Conservation (phyloP, 2,888 invertebrate genomes). For the Drosophila anomelani region DNA sequence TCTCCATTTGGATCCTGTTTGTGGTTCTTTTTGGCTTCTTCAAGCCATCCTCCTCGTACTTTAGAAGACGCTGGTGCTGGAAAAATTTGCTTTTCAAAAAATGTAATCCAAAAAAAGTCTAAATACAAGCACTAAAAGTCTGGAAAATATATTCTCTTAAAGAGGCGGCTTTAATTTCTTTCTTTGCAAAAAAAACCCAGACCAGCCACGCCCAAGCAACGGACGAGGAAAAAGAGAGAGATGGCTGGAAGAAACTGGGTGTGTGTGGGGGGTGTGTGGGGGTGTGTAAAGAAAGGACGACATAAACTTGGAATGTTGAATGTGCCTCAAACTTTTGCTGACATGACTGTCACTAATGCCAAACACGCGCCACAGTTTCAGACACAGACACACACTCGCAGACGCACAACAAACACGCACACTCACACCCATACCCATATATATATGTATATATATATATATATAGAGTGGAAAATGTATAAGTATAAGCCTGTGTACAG, state of each 20-base stretch:
- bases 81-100: background rate
- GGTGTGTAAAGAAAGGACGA: slow-evolving; percentile 48
- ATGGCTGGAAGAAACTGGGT: background rate
- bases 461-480: slow-evolving; percentile 7
- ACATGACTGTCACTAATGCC: slow-evolving; percentile 81
- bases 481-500: slow-evolving; percentile 4
- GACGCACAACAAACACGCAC: slow-evolving; percentile 39
- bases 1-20: background rate
- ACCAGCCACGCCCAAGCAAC: slow-evolving; percentile 36
- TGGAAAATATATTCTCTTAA: slow-evolving; percentile 11
- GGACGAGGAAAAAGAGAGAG: background rate
- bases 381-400: slow-evolving; percentile 59
- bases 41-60: no score
- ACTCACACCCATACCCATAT: slow-evolving; percentile 2
- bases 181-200: slow-evolving; percentile 19
- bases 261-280: background rate
- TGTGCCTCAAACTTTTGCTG: slow-evolving; percentile 81
- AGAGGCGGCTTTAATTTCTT: slow-evolving; percentile 24
- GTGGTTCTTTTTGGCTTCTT: no score
- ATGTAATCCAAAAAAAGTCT: background rate
- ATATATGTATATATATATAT: background rate
- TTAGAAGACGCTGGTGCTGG: no score
- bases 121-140: slow-evolving; percentile 13
- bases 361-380: slow-evolving; percentile 81
- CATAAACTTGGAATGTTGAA: slow-evolving; percentile 79